Evolutionary conservation across 2,888 invertebrate species (phyloP), one percentile per base, ranked within the genome.

Genomic region (Elmis aenea): DNA sequence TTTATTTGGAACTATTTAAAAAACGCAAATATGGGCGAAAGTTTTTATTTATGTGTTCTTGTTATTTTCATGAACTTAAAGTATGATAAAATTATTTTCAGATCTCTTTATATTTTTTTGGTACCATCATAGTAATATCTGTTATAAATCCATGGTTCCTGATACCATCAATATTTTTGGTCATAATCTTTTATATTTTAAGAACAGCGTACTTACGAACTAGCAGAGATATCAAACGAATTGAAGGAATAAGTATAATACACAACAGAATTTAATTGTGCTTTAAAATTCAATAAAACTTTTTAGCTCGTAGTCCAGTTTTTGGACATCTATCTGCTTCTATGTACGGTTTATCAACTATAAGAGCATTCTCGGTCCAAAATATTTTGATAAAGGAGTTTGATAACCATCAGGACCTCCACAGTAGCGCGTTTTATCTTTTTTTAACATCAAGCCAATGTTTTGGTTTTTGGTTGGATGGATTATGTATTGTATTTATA

Each of bases 321-420:
- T 86, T 82, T 59, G 77, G 78, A 1, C 79, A 85, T 50, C 69
- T 85, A 22, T 81, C 77, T 52, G 78, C 83, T 29, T 78, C 82
- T 1, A 70, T 88, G 13, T 77, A 83, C 59, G 87, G 87, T 1
- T 64, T 87, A 1, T 72, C 80, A 10, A 83, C 85, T 0, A 81
- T 87, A 13, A 70, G 85, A 45, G 81, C 84, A 1, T 78, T 81
- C 49, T 68, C 72, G 35, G 79, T 78, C 0, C 75, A 81, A 58
- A 63, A 70, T n/a, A 69, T 73, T 2, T 72, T 85, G 33, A 70
- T 73, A 14, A 59, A 59, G 15, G 76, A 79, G 48, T 79, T 80
- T 51, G 76, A 79, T 51, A 63, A 66, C 9, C 73, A 74, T 48
- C 74, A 76, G 51, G 76, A 77, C 52, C 53, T 71, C 1, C 83